Percentiles rank a stretch among this genome's conserved stretches.
phyloP scores from a whole-genome alignment of 2,797 vertebrate species.

The Lutjanus campechanus region DNA sequence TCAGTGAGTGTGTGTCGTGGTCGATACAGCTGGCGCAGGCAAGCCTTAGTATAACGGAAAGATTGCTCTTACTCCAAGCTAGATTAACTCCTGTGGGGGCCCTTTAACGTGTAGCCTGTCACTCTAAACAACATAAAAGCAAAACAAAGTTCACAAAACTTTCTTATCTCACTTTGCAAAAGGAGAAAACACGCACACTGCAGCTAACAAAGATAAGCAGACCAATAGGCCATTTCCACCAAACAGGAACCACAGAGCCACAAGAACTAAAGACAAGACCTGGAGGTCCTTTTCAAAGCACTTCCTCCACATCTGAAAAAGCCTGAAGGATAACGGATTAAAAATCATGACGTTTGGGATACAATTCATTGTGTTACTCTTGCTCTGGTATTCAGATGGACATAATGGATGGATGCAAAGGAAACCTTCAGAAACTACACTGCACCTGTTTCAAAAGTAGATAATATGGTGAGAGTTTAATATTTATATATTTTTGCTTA shows the following conservation, averaged over 20 bases:
- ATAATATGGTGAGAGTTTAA: neutral
- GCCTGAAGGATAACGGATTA: neutral
- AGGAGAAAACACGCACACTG: conserved; percentile 38
- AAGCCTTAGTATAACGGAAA: conserved; percentile 45
- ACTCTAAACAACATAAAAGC: conserved; percentile 55
- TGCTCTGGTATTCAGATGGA: neutral
- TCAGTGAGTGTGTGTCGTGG: conserved; percentile 66
- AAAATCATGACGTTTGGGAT: neutral
- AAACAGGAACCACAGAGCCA: conserved; percentile 42
- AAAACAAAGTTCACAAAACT: conserved; percentile 54
- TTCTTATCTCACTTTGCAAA: conserved; percentile 28
- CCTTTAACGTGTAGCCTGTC: conserved; percentile 46
- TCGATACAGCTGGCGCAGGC: conserved; percentile 51
- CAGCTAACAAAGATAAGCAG: conserved; percentile 33
- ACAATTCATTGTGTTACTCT: neutral
- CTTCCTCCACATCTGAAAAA: neutral
- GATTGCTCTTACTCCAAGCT: conserved; percentile 42
- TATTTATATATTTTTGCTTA: neutral
- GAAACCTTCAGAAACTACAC: neutral
- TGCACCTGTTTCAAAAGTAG: neutral
- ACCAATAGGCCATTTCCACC: conserved; percentile 17
- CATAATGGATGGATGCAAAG: neutral
- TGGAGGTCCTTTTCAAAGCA: neutral
- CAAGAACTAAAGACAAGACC: conserved; percentile 30
- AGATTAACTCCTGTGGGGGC: conserved; percentile 39